A percentile compares a stretch with the other conserved stretches of the same genome.
phyloP scores from a whole-genome alignment of 2,888 invertebrate species.

The Phymatocera aterrima region DNA sequence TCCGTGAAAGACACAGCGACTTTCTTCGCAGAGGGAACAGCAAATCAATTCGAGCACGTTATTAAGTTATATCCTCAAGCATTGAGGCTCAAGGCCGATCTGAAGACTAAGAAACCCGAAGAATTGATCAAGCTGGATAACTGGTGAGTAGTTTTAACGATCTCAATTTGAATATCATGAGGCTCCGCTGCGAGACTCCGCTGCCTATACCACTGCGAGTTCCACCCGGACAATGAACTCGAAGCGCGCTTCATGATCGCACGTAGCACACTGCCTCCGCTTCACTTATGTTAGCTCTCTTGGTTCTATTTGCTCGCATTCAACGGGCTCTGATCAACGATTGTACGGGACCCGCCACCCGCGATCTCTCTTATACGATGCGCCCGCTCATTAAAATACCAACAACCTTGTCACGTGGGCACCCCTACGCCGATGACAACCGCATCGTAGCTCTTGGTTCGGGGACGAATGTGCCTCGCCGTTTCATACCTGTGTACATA shows the following conservation, averaged over 20 bases:
- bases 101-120: constrained; percentile 94
- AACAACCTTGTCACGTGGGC: constrained; percentile 82
- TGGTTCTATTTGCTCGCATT: constrained; percentile 34
- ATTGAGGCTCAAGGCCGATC: constrained; percentile 92
- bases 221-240: constrained; percentile 73
- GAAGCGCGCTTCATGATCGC: constrained; percentile 66
- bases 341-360: constrained; percentile 65
- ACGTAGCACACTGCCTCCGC: constrained; percentile 56
- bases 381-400: constrained; percentile 81
- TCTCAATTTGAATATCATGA: constrained; percentile 44
- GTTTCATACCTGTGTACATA: neutral
- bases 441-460: neutral
- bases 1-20: constrained; percentile 93
- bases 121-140: constrained; percentile 96
- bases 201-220: no score
- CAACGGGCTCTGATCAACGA: constrained; percentile 40
- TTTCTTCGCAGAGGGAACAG: constrained; percentile 94
- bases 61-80: constrained; percentile 94
- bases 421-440: constrained; percentile 28
- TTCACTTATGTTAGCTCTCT: neutral
- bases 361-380: constrained; percentile 80
- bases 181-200: constrained; percentile 62
- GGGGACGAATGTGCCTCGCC: neutral
- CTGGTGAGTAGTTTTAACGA: constrained; percentile 84
- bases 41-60: constrained; percentile 91